A percentile compares a stretch with the other conserved stretches of the same genome.
phyloP scores from a whole-genome alignment of 2,797 vertebrate species.

The Alosa sapidissima region DNA sequence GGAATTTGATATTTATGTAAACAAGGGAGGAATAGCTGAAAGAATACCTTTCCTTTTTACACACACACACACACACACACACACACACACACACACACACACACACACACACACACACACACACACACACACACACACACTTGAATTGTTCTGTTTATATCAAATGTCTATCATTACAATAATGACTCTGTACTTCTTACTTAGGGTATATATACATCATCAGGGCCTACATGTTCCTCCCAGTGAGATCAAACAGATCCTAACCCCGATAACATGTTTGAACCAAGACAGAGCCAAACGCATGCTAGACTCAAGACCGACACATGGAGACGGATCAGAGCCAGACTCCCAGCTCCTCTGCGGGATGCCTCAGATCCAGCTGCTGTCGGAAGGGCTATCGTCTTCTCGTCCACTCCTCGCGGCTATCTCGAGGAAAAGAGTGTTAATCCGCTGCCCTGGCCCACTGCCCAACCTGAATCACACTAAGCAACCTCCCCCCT shows the following conservation, averaged over 20 bases:
- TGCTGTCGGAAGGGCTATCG: neutral
- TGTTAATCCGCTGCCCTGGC: neutral
- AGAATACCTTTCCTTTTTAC: neutral
- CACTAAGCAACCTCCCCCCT: neutral
- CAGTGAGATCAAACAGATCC: neutral
- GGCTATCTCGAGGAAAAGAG: neutral
- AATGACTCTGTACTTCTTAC: no score
- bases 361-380: no score
- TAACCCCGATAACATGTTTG: no score
- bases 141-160: no score
- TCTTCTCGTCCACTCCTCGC: neutral
- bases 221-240: no score
- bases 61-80: constrained; percentile 3
- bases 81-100: constrained; percentile 6
- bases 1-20: neutral
- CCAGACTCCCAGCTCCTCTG: no score
- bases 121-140: neutral
- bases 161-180: no score
- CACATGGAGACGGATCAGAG: neutral
- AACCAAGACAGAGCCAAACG: no score
- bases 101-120: neutral
- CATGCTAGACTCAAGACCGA: neutral
- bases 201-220: no score
- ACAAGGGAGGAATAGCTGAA: neutral
- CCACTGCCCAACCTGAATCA: neutral